Percentiles rank a stretch among this genome's conserved stretches.
These are phyloP conservation scores for Myathropa florea DNA, from an alignment of 2,888 invertebrate genomes.

Conservation along the genomic window DNA sequence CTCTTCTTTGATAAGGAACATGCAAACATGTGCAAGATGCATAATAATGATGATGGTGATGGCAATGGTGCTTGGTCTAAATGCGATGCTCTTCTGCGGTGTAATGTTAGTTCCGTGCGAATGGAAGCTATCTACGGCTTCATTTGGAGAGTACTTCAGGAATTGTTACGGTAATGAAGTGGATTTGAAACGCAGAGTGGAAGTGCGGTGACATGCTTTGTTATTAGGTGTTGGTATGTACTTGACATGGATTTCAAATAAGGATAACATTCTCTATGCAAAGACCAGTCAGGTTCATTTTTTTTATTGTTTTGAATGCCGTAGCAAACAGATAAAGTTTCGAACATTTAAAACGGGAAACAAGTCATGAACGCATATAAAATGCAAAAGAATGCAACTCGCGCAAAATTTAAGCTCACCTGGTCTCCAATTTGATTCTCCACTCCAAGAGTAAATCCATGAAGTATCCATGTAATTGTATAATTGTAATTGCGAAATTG, in stretches of 20 bases:
- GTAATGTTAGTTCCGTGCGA: conserved; percentile 11
- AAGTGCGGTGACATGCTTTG: neutral
- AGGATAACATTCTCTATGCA: neutral
- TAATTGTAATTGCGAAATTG: too few relatives aligned
- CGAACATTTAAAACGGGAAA: too few relatives aligned
- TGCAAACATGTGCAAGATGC: conserved; percentile 42
- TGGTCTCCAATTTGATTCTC: too few relatives aligned
- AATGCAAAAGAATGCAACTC: too few relatives aligned
- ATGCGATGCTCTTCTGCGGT: conserved; percentile 50
- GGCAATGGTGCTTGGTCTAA: conserved; percentile 20
- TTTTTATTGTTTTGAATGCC: too few relatives aligned
- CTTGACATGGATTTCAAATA: neutral
- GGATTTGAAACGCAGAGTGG: neutral
- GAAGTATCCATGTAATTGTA: too few relatives aligned
- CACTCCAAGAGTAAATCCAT: too few relatives aligned
- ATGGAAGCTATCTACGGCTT: conserved; percentile 22
- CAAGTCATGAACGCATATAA: too few relatives aligned
- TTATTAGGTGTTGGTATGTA: neutral
- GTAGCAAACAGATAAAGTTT: too few relatives aligned
- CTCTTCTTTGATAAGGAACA: conserved; percentile 43
- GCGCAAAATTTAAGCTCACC: too few relatives aligned
- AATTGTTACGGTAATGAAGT: conserved; percentile 60
- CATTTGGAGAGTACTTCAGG: conserved; percentile 38
- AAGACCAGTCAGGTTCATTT: neutral
- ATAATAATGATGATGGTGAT: conserved; percentile 12